Base-by-base conservation (phyloP, 2,113 vertebrate genomes). In the Ophthalmotilapia sp. region DNA sequence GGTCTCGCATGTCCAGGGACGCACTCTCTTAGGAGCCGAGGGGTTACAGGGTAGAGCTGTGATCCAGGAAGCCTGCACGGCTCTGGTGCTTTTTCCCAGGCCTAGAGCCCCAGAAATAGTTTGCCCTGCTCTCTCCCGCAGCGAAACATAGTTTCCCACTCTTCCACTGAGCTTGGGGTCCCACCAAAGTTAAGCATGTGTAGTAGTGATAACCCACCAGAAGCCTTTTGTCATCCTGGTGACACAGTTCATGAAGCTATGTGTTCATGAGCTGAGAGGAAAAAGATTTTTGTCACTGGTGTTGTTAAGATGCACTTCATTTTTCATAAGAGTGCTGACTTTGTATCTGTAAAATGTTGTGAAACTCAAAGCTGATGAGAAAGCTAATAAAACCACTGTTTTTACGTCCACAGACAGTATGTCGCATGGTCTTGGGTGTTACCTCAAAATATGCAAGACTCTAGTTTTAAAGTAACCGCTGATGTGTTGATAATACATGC, bases 71-170 rank as follows among this genome's bases (percentile, higher is more conserved):
- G 80, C 81, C 79, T 79, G 38, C 79, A 79, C 45, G 38, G 86
- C 88, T 91, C 80, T 29, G 82, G 86, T 88, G 84, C 86, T 88
- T 92, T 94, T 96, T 96, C 96, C 96, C 96, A 96, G 94, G 93
- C 92, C 53, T 40, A 10, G 53, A 89, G 47, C 86, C 94, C 92
- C 93, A 90, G 89, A 96, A 96, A 96, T 96, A 96, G 94, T 89
- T 83, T 86, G 54, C 60, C 73, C 54, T 80, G 62, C 81, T 91
- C 86, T 86, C 85, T 83, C 85, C 73, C 58, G 65, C 84, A 87
- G 80, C 81, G 80, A 87, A 88, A 83, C 84, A 80, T 77, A 91
- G 84, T 93, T 94, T 95, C 94, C 92, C 95, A 94, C 84, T 92
- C 80, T 70, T 90, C 82, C 56, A 60, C 49, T 83, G 83, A 82